These are phyloP conservation scores for Coleophora deauratella DNA, from an alignment of 2,888 invertebrate species.

Conservation along the genomic window DNA sequence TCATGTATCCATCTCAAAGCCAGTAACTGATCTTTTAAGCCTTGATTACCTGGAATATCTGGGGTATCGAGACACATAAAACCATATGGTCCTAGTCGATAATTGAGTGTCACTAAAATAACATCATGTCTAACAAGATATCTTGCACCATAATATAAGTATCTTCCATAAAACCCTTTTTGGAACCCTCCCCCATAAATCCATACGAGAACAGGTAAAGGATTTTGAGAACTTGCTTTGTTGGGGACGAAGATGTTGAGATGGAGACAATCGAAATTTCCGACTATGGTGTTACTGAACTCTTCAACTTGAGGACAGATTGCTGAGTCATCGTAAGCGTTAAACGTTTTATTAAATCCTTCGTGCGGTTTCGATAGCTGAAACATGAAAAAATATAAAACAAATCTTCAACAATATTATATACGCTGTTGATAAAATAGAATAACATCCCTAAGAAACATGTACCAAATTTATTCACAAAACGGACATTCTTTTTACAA, in stretches of 20 bases:
- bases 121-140: constrained; percentile 21
- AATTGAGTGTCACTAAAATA: constrained; percentile 23
- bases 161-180: constrained; percentile 12
- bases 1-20: constrained; percentile 29
- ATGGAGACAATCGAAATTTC: constrained; percentile 33
- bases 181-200: constrained; percentile 27
- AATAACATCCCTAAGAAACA: no score
- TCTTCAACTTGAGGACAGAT: constrained; percentile 30
- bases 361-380: constrained; percentile 14
- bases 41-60: constrained; percentile 20
- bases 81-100: constrained; percentile 20
- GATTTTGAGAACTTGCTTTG: constrained; percentile 37
- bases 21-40: constrained; percentile 18
- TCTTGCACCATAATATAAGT: constrained; percentile 19
- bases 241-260: constrained; percentile 36
- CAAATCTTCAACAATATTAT: no score
- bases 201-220: constrained; percentile 41
- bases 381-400: constrained; percentile 3
- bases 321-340: constrained; percentile 30
- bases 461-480: no score
- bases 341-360: constrained; percentile 21
- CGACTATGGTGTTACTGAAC: constrained; percentile 18
- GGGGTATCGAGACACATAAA: constrained; percentile 21
- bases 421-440: no score
- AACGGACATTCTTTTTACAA: no score